Evolutionary conservation across 2,797 vertebrate species (phyloP).

Genomic region (Aythya fuligula): DNA sequence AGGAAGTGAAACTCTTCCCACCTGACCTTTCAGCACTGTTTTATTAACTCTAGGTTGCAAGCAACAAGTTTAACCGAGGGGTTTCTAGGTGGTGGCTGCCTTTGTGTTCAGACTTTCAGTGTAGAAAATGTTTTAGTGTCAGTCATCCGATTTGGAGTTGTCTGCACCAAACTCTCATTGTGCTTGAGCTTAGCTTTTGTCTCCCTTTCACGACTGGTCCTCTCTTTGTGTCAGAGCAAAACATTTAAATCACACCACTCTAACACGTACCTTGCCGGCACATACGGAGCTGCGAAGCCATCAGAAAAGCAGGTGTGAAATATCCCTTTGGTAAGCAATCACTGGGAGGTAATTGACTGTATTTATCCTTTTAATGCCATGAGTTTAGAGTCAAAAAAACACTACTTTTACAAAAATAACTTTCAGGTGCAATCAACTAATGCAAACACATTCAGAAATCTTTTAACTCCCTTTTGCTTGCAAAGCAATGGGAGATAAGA

Average conservation of each 20-base stretch:
- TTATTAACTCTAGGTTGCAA: not conserved
- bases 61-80: constrained; percentile 9
- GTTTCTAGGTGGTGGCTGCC: not conserved
- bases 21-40: constrained; percentile 49
- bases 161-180: fast-evolving
- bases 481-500: not conserved
- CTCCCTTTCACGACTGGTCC: not conserved
- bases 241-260: not conserved
- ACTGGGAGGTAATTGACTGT: not conserved
- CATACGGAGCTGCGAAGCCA: not conserved
- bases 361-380: fast-evolving
- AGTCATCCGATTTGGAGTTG: not conserved
- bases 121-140: not conserved
- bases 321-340: not conserved
- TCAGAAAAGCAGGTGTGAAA: not conserved
- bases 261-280: not conserved
- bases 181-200: not conserved
- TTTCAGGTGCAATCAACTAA: not conserved
- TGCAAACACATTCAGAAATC: not conserved
- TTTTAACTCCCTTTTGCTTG: not conserved
- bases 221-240: too few relatives aligned
- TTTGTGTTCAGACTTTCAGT: not conserved
- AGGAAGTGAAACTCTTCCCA: constrained; percentile 56
- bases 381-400: not conserved
- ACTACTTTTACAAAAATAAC: not conserved